Evolutionary conservation across 2,797 vertebrate genomes (phyloP), one percentile per base, ranked within the genome.

Genomic region (Dendrocincla fuliginosa): DNA sequence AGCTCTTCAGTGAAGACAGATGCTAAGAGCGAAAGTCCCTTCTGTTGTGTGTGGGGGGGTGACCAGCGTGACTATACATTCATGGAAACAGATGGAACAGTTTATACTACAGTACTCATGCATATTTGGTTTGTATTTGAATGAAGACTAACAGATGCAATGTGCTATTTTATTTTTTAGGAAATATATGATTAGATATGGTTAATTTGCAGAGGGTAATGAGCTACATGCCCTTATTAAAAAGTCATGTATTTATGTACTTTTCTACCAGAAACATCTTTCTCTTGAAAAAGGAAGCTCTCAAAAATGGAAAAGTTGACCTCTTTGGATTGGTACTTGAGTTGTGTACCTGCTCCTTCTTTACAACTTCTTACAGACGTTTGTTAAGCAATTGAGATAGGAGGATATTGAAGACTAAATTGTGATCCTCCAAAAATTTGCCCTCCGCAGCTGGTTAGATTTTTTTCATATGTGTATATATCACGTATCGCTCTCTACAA

Each of bases 171-270:
- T 89, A 88, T 91, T 95, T 94, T 97, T 96, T 96, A 89, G 93
- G 94, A 95, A 96, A 95, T 95, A 91, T 90, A 95, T 56, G 83
- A 94, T 94, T 97, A 94, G 95, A 91, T 90, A 93, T 61, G 90
- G 93, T 87, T 94, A 95, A 96, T 95, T 97, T 97, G 92, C 86
- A 85, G 94, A 95, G 87, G 96, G 93, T 94, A 97, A 97, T 90
- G 92, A 96, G 84, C 80, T 93, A 95, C 92, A 92, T 84, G 95
- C 83, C 87, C 93, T 93, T 87, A 95, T 87, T 93, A 96, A 95
- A 84, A 94, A 90, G 93, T 90, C 53, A 10, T 82, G 75, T 89
- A 96, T 94, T 93, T 85, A 90, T 73, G 67, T 65, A 70, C 63
- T 64, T 83, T 79, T 84, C 46, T 56, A 87, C 35, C 41, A 90